Evolutionary conservation across 2,888 invertebrate species (phyloP).

Genomic region (Scotopteryx bipunctaria): DNA sequence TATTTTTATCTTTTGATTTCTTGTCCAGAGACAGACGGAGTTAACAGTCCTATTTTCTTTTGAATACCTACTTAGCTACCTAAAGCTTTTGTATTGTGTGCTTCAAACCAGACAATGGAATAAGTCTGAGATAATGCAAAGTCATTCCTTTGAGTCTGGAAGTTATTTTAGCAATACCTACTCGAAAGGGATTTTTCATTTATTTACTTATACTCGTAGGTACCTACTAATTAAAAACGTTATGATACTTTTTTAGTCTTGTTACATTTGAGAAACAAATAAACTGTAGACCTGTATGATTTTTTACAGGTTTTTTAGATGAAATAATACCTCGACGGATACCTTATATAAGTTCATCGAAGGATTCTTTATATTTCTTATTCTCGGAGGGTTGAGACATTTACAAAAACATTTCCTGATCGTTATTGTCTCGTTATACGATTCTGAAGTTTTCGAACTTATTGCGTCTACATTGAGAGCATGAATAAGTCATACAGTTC

Average conservation of each 20-base stretch:
- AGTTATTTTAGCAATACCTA: conserved; percentile 13
- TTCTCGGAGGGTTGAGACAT: conserved; percentile 23
- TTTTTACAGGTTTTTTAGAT: too few species aligned
- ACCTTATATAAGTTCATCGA: too few species aligned
- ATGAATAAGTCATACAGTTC: conserved; percentile 80
- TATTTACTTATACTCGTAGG: background rate
- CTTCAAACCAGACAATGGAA: conserved; percentile 20
- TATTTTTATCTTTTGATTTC: background rate
- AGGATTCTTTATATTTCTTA: too few species aligned
- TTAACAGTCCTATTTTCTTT: conserved; percentile 15
- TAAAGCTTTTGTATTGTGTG: conserved; percentile 14
- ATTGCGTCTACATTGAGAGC: conserved; percentile 67
- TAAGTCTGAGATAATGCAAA: conserved; percentile 19
- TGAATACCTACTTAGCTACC: conserved; percentile 13
- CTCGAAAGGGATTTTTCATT: conserved; percentile 4
- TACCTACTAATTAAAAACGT: background rate
- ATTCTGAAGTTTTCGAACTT: conserved; percentile 65
- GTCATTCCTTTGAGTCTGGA: conserved; percentile 20
- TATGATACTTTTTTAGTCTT: too few species aligned
- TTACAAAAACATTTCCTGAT: conserved; percentile 40
- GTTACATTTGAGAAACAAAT: too few species aligned
- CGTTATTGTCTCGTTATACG: conserved; percentile 73
- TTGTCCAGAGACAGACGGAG: background rate
- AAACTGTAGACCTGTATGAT: too few species aligned
- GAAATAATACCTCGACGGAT: too few species aligned